Conservation (phyloP, 2,888 invertebrate genomes). For the Lasius fuliginosus region DNA sequence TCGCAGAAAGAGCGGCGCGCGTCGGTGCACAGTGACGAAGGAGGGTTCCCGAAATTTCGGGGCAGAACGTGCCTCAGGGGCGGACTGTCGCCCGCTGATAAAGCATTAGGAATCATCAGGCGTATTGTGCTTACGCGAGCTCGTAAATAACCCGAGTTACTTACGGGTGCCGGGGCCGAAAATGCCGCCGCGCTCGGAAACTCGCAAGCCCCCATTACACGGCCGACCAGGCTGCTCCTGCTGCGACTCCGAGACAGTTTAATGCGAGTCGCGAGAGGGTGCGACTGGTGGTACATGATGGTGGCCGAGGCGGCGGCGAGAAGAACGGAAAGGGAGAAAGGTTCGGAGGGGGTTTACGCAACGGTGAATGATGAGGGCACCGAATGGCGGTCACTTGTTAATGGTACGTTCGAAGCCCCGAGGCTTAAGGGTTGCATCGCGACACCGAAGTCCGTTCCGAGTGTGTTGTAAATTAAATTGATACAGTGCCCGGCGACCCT, state of each 20-base stretch:
- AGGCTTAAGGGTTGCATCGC: constrained; percentile 41
- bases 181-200: constrained; percentile 55
- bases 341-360: constrained; percentile 46
- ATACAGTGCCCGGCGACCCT: constrained; percentile 35
- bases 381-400: constrained; percentile 66
- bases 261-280: constrained; percentile 52
- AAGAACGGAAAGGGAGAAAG: constrained; percentile 26
- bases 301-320: constrained; percentile 9
- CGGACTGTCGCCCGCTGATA: constrained; percentile 68
- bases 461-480: constrained; percentile 56
- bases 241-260: constrained; percentile 60
- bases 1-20: constrained; percentile 46
- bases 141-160: constrained; percentile 68
- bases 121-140: constrained; percentile 67
- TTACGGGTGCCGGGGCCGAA: constrained; percentile 60
- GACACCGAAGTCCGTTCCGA: constrained; percentile 29
- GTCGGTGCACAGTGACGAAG: constrained; percentile 36
- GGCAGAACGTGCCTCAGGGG: constrained; percentile 35
- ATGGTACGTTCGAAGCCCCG: constrained; percentile 52
- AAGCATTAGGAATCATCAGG: constrained; percentile 67
- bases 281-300: constrained; percentile 37
- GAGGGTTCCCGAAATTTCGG: constrained; percentile 34
- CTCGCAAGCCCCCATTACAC: constrained; percentile 63
- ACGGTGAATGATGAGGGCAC: constrained; percentile 59
- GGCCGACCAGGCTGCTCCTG: constrained; percentile 60